Evolutionary conservation across 2,888 invertebrate species (phyloP).

Genomic region (Brachynemurus nebulosus): DNA sequence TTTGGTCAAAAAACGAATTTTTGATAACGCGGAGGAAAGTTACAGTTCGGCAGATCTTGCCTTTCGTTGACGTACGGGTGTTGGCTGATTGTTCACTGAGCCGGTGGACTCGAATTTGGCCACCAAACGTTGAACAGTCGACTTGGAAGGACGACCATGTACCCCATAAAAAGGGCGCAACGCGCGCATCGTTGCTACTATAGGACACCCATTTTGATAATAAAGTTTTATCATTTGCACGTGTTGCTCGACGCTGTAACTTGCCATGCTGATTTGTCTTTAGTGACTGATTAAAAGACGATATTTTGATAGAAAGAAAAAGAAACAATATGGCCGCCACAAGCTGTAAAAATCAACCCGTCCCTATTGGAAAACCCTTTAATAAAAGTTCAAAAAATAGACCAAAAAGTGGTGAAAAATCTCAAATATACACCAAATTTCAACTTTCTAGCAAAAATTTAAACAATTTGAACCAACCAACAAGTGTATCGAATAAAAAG

Average conservation of each 20-base stretch:
- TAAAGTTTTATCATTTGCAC: not conserved
- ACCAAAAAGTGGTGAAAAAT: too few species aligned
- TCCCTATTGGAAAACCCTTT: too few species aligned
- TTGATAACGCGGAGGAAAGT: too few species aligned
- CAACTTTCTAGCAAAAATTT: too few species aligned
- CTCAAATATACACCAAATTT: too few species aligned
- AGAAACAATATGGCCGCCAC: too few species aligned
- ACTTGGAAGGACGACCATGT: not conserved
- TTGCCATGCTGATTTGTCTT: not conserved
- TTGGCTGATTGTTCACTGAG: slow-evolving; percentile 20
- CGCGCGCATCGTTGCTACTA: not conserved
- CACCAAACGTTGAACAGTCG: not conserved
- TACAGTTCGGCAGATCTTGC: slow-evolving; percentile 21
- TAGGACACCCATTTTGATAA: not conserved
- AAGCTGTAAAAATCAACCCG: too few species aligned
- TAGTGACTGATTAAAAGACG: not conserved
- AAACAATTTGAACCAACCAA: too few species aligned
- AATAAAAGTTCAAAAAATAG: too few species aligned
- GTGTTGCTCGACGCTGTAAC: not conserved
- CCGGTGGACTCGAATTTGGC: slow-evolving; percentile 21
- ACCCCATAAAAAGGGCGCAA: not conserved
- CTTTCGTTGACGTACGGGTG: slow-evolving; percentile 20
- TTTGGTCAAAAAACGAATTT: too few species aligned
- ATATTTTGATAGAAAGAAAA: too few species aligned
- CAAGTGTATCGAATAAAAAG: too few species aligned